Base-by-base conservation (phyloP, 2,113 vertebrate genomes). In the Alaudala cheleensis region DNA sequence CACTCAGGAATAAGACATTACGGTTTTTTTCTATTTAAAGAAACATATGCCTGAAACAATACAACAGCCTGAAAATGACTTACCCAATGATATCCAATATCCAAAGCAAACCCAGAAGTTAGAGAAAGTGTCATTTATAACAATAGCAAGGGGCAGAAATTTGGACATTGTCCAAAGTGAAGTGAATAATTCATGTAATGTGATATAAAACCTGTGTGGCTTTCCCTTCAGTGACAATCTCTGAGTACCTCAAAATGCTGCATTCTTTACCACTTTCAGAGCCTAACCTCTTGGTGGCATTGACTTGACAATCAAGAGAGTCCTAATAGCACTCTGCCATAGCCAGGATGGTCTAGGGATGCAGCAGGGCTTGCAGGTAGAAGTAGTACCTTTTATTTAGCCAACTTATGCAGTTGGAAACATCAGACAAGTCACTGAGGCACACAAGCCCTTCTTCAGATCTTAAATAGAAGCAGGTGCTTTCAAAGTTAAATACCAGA, bases 381-480 rank as follows among this genome's bases (percentile, higher is more conserved):
- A 60, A 88, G 58, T 11, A 83, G 15, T 20, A 29, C 14, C 53
- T 92, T 91, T 74, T 81, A 58, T 84, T 87, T 85, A 89, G 62
- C 19, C 31, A 86, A n/a, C 6, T 60, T 47, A 76, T 1, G 79
- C 12, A 57, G 40, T 4, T 56, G 78, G 57, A 79, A 91, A 81
- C 79, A 81, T 1, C 69, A 91, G 65, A 71, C 26, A 89, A 91
- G 34, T 37, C 91, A 86, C 23, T 65, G 81, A 89, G 84, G 56
- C 44, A 79, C 40, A 77, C 25, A 93, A 61, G 18, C 45, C 44
- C 71, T 90, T 88, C 71, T 88, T 86, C 76, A 83, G 62, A 80
- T 77, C 62, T 92, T 79, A 83, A 91, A 81, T 1, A 93, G 62
- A 92, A 93, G 83, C 40, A 91, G 73, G 56, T 86, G 31, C 77